Base-by-base conservation (phyloP, 2,797 vertebrate genomes). In the Gephyroberyx darwinii region DNA sequence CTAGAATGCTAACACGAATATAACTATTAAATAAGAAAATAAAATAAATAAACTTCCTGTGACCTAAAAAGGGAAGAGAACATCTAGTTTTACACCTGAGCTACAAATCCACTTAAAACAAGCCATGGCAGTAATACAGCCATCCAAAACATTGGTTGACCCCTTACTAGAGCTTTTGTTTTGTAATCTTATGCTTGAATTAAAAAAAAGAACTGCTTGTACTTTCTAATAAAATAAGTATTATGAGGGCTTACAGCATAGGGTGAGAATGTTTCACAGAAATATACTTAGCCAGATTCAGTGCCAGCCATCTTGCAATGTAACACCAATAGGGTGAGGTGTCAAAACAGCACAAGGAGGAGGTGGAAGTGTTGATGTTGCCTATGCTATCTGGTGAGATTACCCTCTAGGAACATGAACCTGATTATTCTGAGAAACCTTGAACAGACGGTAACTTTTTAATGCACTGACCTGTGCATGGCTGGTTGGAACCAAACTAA, bases 221-320 rank as follows among this genome's bases (percentile, higher is more conserved):
- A 74, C 74, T 78, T 83, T 86, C 66, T 75, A 75, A 86, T 86
- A 81, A 85, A 81, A 83, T 62, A 60, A 71, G 80, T 66, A 78
- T 84, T 80, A 80, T 57, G 22, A 41, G 30, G 75, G 71, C 78
- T 85, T 76, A 77, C 13, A 59, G 68, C 71, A 51, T 48, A 19
- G 51, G 8, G 17, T 17, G 69, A 51, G 52, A 63, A 69, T 66
- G 14, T 33, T 61, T 62, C 41, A 70, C 26, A 73, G 47, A 80
- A 58, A 71, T 57, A 71, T 22, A 52, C 37, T 53, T 51, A 52
- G 16, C 31, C 31, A 39, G 48, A 65, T 76, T 75, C 60, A 80
- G 52, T 60, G 54, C 20, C 66, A 50, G 56, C 22, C 39, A 82
- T 19, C 10, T 62, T 64, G 39, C 55, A 74, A 54, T 65, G 52